These are phyloP conservation scores for Thereva unica DNA, from an alignment of 2,888 invertebrate species.

Conservation along the genomic window DNA sequence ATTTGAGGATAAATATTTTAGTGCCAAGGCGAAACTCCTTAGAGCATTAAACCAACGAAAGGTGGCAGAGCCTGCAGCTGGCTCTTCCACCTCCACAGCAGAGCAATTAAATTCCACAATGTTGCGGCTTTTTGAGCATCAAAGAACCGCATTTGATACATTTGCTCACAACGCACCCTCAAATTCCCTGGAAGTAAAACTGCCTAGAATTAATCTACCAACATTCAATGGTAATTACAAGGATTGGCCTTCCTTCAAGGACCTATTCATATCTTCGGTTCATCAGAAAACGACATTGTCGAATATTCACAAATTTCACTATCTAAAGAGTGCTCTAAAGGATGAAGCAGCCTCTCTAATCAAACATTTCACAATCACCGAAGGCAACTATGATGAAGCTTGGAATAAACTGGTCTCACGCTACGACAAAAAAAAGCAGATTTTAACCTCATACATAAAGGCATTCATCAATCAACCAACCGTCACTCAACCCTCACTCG, in stretches of 20 bases:
- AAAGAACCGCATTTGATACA: background rate
- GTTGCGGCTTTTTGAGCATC: background rate
- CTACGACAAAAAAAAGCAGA: constrained; percentile 13
- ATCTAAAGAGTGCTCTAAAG: constrained; percentile 4
- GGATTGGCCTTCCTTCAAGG: constrained; percentile 13
- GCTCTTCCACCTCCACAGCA: background rate
- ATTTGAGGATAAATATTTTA: background rate
- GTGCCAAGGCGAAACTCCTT: background rate
- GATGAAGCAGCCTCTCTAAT: constrained; percentile 8
- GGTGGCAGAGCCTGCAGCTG: background rate
- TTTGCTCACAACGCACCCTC: background rate
- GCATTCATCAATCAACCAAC: constrained; percentile 7
- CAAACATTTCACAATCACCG: constrained; percentile 6
- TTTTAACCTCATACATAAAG: constrained; percentile 8
- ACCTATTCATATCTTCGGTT: constrained; percentile 2
- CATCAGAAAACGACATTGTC: background rate
- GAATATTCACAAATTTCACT: constrained; percentile 6
- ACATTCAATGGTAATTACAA: constrained; percentile 9
- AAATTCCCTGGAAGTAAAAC: background rate
- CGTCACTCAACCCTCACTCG: too few species aligned
- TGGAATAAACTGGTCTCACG: background rate
- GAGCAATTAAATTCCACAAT: constrained; percentile 7
- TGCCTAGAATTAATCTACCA: background rate
- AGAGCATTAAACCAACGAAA: background rate
- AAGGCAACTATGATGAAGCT: background rate